These are phyloP conservation scores for Pleuronectes platessa DNA, from an alignment of 2,113 vertebrate species.

Conservation along the genomic window DNA sequence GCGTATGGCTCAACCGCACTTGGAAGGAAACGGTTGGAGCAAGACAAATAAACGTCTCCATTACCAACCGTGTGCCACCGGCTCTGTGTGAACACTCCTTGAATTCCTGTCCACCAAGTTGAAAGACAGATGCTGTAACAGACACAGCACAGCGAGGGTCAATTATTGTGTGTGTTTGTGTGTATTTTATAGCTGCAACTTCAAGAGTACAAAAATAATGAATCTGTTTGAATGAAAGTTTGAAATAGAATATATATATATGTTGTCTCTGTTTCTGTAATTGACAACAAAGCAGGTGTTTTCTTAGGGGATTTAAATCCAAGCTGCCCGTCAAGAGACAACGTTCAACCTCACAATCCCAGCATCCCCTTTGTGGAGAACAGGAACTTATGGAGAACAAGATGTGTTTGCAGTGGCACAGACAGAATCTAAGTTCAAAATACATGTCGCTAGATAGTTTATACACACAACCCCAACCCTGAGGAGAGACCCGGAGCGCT, in stretches of 20 bases:
- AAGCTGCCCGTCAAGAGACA: slow-evolving; percentile 40
- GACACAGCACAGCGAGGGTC: not conserved
- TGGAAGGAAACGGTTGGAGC: slow-evolving; percentile 17
- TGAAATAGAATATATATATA: not conserved
- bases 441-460: slow-evolving; percentile 35
- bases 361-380: slow-evolving; percentile 28
- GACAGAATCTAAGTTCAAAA: slow-evolving; percentile 52
- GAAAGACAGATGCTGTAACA: slow-evolving; percentile 31
- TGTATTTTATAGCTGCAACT: not conserved
- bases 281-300: slow-evolving; percentile 6
- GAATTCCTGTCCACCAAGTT: not conserved
- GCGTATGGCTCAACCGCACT: not conserved
- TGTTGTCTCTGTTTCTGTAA: slow-evolving; percentile 20
- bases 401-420: slow-evolving; percentile 47
- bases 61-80: slow-evolving; percentile 9
- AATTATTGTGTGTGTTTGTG: slow-evolving; percentile 33
- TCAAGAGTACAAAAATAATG: not conserved
- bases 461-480: slow-evolving; percentile 32
- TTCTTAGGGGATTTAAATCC: slow-evolving; percentile 25
- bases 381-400: slow-evolving; percentile 40
- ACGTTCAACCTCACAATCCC: slow-evolving; percentile 18
- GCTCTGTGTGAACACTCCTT: slow-evolving; percentile 38
- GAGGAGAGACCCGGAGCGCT: slow-evolving; percentile 53
- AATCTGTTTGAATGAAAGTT: not conserved
- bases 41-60: slow-evolving; percentile 32